Conservation (phyloP, 2,888 invertebrate species). For the Sphaerophoria taeniata region DNA sequence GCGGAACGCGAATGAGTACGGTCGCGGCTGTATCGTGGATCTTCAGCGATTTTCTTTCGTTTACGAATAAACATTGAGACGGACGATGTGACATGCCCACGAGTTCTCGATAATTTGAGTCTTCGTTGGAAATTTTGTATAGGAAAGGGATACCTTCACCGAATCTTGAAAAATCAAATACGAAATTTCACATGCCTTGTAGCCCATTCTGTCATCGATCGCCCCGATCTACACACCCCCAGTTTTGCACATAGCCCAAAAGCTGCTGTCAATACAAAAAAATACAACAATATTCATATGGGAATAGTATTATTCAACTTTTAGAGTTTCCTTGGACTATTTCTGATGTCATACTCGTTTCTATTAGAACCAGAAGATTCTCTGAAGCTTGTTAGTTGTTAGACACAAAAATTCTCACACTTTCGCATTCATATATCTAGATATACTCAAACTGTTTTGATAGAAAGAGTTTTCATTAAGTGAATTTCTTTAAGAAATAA, state of each 20-base stretch:
- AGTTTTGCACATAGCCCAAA: not conserved
- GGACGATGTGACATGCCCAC: slow-evolving; percentile 54
- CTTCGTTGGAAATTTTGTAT: slow-evolving; percentile 10
- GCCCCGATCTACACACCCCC: not conserved
- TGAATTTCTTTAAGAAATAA: slow-evolving; percentile 9
- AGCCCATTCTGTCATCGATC: not conserved
- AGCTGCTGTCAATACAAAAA: slow-evolving; percentile 44
- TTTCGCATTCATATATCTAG: too few relatives aligned
- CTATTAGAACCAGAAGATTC: slow-evolving; percentile 36
- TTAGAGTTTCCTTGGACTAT: slow-evolving; percentile 69
- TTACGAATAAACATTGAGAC: slow-evolving; percentile 40
- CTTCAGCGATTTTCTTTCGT: slow-evolving; percentile 62
- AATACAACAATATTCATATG: slow-evolving; percentile 9
- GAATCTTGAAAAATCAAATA: slow-evolving; percentile 25
- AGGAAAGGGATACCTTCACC: slow-evolving; percentile 7
- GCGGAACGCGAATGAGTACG: slow-evolving; percentile 45
- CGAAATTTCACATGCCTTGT: slow-evolving; percentile 20
- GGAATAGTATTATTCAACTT: slow-evolving; percentile 49
- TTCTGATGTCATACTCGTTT: slow-evolving; percentile 57
- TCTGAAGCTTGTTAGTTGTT: slow-evolving; percentile 36
- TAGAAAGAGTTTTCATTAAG: slow-evolving; percentile 36
- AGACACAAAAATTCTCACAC: too few relatives aligned
- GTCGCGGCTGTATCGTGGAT: slow-evolving; percentile 48
- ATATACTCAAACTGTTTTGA: too few relatives aligned
- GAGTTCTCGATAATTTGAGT: slow-evolving; percentile 62